These are phyloP conservation scores for Sarcophaga peregrina DNA, from an alignment of 1,140 invertebrate genomes.

Conservation along the genomic window DNA sequence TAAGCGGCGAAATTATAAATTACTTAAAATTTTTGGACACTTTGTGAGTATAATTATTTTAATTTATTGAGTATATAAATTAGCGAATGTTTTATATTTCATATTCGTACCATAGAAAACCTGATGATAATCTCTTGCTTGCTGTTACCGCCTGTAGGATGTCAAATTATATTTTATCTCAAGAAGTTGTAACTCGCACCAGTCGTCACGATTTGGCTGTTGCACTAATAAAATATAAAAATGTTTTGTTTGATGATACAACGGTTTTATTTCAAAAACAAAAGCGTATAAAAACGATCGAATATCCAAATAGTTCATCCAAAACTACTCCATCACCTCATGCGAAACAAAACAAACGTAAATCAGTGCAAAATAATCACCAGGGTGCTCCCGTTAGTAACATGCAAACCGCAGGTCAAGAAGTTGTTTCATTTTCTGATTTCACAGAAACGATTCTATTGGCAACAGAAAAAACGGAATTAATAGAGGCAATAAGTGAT, in stretches of 20 bases:
- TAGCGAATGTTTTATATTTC: not conserved
- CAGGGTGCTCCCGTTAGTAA: not conserved
- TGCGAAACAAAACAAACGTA: conserved; percentile 33
- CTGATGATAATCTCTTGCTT: conserved; percentile 58
- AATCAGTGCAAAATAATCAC: conserved; percentile 10
- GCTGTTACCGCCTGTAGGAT: conserved; percentile 62
- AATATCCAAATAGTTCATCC: not conserved
- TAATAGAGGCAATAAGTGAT: conserved; percentile 64
- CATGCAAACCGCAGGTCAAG: not conserved
- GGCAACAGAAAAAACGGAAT: conserved; percentile 55
- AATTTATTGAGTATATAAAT: not conserved
- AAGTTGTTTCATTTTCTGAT: conserved; percentile 61
- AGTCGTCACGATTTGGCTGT: conserved; percentile 54
- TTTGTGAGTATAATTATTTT: conserved; percentile 51
- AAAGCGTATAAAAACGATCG: conserved; percentile 43
- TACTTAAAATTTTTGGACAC: conserved; percentile 58
- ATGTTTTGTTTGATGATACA: conserved; percentile 62
- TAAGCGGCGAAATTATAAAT: conserved; percentile 61
- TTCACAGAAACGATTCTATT: conserved; percentile 63
- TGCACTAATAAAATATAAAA: conserved; percentile 61
- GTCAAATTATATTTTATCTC: conserved; percentile 62
- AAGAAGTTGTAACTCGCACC: conserved; percentile 56
- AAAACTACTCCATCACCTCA: conserved; percentile 36
- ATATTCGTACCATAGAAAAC: conserved; percentile 47
- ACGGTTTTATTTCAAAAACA: conserved; percentile 59